phyloP scores from a whole-genome alignment of 35 echinoderm and acorn worm species.

The Heliocidaris erythrogramma region DNA sequence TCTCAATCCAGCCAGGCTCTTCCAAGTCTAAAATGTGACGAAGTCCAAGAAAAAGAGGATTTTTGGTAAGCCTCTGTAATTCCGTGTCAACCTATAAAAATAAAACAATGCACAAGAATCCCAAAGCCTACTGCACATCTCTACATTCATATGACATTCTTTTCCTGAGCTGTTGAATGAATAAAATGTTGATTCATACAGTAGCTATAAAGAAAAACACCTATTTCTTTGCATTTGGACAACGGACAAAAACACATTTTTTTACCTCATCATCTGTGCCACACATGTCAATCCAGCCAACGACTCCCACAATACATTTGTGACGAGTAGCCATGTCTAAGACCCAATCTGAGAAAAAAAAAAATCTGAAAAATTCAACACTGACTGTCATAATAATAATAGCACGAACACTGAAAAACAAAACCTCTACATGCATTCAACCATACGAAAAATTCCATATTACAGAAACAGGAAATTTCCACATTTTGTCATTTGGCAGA shows the following conservation, averaged over 20 bases:
- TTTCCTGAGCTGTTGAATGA: too few relatives aligned
- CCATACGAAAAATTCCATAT: too few relatives aligned
- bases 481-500: too few relatives aligned
- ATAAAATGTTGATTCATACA: too few relatives aligned
- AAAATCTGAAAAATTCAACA: neutral
- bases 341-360: slow-evolving; percentile 63
- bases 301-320: slow-evolving; percentile 71
- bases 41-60: slow-evolving; percentile 63
- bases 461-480: too few relatives aligned
- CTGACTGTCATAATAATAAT: neutral
- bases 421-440: too few relatives aligned
- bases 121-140: too few relatives aligned
- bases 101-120: neutral
- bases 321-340: slow-evolving; percentile 58
- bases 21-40: slow-evolving; percentile 69
- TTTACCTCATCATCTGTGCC: slow-evolving; percentile 44
- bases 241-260: neutral
- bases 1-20: slow-evolving; percentile 58
- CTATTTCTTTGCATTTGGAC: too few relatives aligned
- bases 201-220: too few relatives aligned
- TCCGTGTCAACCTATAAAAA: slow-evolving; percentile 38
- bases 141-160: too few relatives aligned
- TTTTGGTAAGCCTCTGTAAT: slow-evolving; percentile 38
- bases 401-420: too few relatives aligned
- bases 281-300: slow-evolving; percentile 75